A percentile compares a stretch with the other conserved stretches of the same genome.
Evolutionary conservation across 2,113 vertebrate genomes (phyloP).

Genomic region (Barbus barbus): DNA sequence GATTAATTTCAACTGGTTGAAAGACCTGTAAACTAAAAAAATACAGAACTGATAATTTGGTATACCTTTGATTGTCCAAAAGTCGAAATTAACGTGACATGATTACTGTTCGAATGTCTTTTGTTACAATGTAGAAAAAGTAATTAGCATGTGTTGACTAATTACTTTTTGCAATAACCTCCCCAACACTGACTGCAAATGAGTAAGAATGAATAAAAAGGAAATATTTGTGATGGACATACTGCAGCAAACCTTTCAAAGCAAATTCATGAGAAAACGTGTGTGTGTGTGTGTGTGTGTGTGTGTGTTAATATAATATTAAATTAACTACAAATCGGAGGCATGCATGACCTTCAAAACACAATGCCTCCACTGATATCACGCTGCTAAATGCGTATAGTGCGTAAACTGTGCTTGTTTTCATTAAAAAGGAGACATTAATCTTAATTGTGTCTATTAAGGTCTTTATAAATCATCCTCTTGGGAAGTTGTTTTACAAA

Average conservation of each 20-base stretch:
- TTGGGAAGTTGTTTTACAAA: not conserved
- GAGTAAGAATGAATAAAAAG: slow-evolving; percentile 8
- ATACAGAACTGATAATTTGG: not conserved
- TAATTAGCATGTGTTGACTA: not conserved
- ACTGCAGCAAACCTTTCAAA: not conserved
- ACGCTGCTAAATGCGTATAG: not conserved
- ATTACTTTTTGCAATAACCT: slow-evolving; percentile 12
- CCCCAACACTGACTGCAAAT: not conserved
- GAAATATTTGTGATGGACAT: not conserved
- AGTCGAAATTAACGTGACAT: not conserved
- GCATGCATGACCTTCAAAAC: slow-evolving; percentile 1
- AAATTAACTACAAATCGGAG: too few species aligned
- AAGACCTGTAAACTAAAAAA: not conserved
- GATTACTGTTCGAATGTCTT: not conserved
- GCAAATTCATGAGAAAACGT: too few species aligned
- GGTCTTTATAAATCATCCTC: not conserved
- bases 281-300: too few species aligned
- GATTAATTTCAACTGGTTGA: not conserved
- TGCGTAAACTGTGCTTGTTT: not conserved
- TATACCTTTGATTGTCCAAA: not conserved
- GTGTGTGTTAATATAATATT: too few species aligned
- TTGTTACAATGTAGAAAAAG: not conserved
- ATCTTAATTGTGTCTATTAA: not conserved
- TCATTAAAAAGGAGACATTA: not conserved
- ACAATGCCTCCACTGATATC: not conserved